Base-by-base conservation (phyloP, 1,140 invertebrate species). In the Drosophila micromelanica region DNA sequence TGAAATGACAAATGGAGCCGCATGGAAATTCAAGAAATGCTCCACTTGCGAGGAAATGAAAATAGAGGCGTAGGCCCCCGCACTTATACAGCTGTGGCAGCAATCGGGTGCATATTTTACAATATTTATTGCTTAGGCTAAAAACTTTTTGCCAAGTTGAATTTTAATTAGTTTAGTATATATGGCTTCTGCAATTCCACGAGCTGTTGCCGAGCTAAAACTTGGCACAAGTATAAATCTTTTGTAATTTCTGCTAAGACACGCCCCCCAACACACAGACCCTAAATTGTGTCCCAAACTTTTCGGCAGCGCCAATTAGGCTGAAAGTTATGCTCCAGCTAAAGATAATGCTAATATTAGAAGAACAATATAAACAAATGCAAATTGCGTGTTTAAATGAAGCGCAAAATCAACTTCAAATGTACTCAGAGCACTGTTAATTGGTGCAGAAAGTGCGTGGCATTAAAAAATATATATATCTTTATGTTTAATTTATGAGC, bases 131-230 rank as follows among this genome's bases (percentile, higher is more conserved):
- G 84, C 84, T 89, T 80, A 89, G 85, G 62, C 76, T 15, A 52
- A 77, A 87, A 89, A 89, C 85, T 89, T 89, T 89, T 89, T 80
- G 80, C 84, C 79, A 77, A 89, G 79, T 89, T 89, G 84, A 89
- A 89, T 89, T 89, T 89, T 89, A 89, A 89, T 89, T 89, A 89
- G 84, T 89, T 89, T 84, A 72, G 76, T 86, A 78, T 78, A 80
- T 85, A 80, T 74, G 77, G 76, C 76, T 57, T 70, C 68, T 68
- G 67, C 74, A 73, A 51, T 79, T 75, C 42, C 69, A 74, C 42
- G 9, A 42, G 13, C 23, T 45, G 40, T 42, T 43, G 23, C 49
- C 35, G 43, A 38, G 48, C 73, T 51, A 79, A 59, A 76, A 73
- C 49, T 84, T 84, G 67, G 70, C 70, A 52, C 65, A 62, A 63